Evolutionary conservation across 2,797 vertebrate genomes (phyloP).

Genomic region (Acanthurus lineatus): DNA sequence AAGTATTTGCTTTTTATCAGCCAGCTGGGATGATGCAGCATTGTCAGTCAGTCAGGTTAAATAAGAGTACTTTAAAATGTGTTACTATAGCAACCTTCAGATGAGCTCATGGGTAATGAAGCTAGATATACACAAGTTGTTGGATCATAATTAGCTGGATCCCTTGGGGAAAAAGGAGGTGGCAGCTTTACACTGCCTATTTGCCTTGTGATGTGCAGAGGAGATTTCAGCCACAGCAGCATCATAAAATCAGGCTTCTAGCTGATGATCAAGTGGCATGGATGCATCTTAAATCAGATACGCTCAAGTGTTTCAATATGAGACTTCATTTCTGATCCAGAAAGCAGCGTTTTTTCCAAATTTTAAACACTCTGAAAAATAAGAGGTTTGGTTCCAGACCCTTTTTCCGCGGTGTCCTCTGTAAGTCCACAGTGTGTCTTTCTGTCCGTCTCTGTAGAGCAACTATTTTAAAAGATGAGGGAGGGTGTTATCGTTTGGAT

Average conservation of each 20-base stretch:
- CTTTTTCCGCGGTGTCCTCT: neutral
- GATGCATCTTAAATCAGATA: slow-evolving; percentile 32
- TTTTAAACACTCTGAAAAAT: neutral
- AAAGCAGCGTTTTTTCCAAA: slow-evolving; percentile 8
- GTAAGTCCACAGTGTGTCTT: slow-evolving; percentile 10
- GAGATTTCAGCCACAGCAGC: slow-evolving; percentile 21
- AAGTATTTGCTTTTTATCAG: slow-evolving; percentile 34
- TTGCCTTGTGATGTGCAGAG: slow-evolving; percentile 46
- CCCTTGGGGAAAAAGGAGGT: slow-evolving; percentile 37
- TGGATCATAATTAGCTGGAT: slow-evolving; percentile 66
- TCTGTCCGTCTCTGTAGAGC: slow-evolving; percentile 9
- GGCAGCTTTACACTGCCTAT: slow-evolving; percentile 51
- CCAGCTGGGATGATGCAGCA: slow-evolving; percentile 33
- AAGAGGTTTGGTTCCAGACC: neutral
- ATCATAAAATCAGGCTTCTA: neutral
- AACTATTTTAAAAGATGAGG: slow-evolving; percentile 50
- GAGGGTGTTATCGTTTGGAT: slow-evolving; percentile 57
- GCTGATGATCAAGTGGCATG: neutral
- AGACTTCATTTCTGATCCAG: neutral
- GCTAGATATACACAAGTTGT: slow-evolving; percentile 53
- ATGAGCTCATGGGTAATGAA: slow-evolving; percentile 66
- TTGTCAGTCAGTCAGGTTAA: slow-evolving; percentile 39
- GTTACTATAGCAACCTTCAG: slow-evolving; percentile 68
- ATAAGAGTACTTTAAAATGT: slow-evolving; percentile 32
- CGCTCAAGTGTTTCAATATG: slow-evolving; percentile 5